Base-by-base conservation (phyloP, 1,140 invertebrate genomes). In the Drosophila ohnishii region DNA sequence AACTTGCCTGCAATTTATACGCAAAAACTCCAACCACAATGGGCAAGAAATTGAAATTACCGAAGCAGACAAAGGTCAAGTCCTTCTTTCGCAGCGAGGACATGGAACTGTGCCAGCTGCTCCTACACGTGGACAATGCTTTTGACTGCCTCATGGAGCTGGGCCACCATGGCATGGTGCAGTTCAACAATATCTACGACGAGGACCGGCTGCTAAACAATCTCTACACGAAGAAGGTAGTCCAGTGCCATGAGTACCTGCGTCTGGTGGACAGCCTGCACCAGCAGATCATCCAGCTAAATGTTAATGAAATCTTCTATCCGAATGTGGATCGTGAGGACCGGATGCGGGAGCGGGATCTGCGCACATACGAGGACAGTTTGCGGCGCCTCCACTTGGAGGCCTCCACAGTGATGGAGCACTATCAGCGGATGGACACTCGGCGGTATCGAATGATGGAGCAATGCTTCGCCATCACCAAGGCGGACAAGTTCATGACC, bases 261-360 rank as follows among this genome's bases (percentile, higher is more conserved):
- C 94, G 97, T 14, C 98, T 98, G 89, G 93, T 98, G 11, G 95
- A 97, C 1, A 99, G 97, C 90, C 92, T 99, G 81, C 97, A 99
- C 91, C 97, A 97, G 78, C 98, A 99, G 92, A 98, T 99, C 78
- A 96, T 96, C 65, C 98, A 98, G 76, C 97, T 99, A 92, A 95
- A 94, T 2, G 98, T 99, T 67, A 96, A 96, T 0, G 97, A 99
- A 95, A 86, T 97, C 81, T 98, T 98, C 80, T 98, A 97, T 22
- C 97, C 97, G 1, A 51, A 66, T 1, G 86, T 91, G 5, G 90
- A 91, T 14, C 45, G 3, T 0, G 80, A 85, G 14, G 97, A 99
- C 87, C 98, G 97, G 90, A 98, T 98, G 0, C 97, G 98, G 91
- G 98, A 98, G 25, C 97, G 97, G 1, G 96, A 98, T 73, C 97